Percentiles rank a stretch among this genome's conserved stretches.
Conservation (phyloP, 2,797 vertebrate genomes). For the Novumbra hubbsi region DNA sequence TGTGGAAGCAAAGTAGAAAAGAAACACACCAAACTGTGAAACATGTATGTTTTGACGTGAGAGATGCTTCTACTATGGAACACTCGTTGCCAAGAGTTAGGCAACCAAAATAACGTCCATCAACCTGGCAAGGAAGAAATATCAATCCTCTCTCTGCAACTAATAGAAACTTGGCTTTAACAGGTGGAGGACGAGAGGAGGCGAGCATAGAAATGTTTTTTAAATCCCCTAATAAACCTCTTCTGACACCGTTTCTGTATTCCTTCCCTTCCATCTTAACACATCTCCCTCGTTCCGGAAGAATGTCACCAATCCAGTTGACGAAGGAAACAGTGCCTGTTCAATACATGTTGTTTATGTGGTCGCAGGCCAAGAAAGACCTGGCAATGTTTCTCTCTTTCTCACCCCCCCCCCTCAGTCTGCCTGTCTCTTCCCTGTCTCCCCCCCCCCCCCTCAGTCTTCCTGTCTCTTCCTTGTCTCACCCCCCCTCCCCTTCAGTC, state of each 20-base stretch:
- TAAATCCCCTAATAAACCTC: constrained; percentile 65
- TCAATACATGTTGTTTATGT: no score
- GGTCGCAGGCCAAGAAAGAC: no score
- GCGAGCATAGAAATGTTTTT: constrained; percentile 48
- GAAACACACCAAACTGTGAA: not conserved
- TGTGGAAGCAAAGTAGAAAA: not conserved
- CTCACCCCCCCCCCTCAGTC: no score
- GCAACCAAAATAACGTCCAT: no score
- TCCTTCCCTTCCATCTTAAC: constrained; percentile 13
- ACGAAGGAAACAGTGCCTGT: no score
- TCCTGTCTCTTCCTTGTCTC: no score
- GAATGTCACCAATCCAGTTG: no score
- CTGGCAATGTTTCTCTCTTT: no score
- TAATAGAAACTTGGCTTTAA: not conserved
- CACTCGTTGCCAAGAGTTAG: not conserved
- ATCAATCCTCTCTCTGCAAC: not conserved
- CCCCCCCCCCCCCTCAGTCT: no score
- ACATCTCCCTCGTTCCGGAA: not conserved
- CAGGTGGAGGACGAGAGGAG: not conserved
- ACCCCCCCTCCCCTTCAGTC: no score
- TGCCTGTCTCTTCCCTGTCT: no score
- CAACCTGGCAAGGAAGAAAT: no score
- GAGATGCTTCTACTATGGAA: not conserved
- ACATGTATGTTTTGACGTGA: not conserved
- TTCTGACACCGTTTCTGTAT: constrained; percentile 60